Evolutionary conservation across 2,797 vertebrate species (phyloP).

Genomic region (Leptoclinus maculatus): DNA sequence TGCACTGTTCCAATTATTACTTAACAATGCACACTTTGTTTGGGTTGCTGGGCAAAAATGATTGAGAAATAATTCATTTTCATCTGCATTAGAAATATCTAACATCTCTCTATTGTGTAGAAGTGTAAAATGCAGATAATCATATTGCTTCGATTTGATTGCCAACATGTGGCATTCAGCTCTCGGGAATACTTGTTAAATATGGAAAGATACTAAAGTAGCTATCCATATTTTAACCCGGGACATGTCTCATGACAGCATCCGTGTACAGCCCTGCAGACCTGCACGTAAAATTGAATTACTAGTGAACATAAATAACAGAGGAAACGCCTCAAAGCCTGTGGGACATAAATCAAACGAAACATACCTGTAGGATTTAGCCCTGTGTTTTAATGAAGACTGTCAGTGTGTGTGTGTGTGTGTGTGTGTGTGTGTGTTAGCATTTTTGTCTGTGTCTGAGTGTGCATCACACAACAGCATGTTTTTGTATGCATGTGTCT

Average conservation of each 20-base stretch:
- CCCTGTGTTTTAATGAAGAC: conserved; percentile 37
- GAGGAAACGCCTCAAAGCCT: conserved; percentile 9
- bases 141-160: conserved; percentile 1
- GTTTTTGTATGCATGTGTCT: conserved; percentile 36
- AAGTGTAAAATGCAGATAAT: not conserved
- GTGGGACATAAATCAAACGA: conserved; percentile 40
- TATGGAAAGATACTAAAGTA: not conserved
- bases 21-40: conserved; percentile 28
- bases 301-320: conserved; percentile 22
- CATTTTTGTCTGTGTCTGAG: conserved; percentile 13
- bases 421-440: not conserved
- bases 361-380: conserved; percentile 19
- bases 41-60: conserved; percentile 2
- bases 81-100: not conserved
- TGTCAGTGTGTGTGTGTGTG: conserved; percentile 1
- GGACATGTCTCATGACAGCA: not conserved
- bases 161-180: not conserved
- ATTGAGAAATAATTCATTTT: conserved; percentile 29
- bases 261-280: conserved; percentile 5
- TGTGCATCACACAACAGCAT: conserved; percentile 2
- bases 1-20: conserved; percentile 31
- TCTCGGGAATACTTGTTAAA: conserved; percentile 1
- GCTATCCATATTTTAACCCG: not conserved
- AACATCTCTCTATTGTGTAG: not conserved
- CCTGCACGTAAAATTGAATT: not conserved